Conservation (phyloP, 92 coral and sea anemone species). For the Anthopleura xanthogrammica region DNA sequence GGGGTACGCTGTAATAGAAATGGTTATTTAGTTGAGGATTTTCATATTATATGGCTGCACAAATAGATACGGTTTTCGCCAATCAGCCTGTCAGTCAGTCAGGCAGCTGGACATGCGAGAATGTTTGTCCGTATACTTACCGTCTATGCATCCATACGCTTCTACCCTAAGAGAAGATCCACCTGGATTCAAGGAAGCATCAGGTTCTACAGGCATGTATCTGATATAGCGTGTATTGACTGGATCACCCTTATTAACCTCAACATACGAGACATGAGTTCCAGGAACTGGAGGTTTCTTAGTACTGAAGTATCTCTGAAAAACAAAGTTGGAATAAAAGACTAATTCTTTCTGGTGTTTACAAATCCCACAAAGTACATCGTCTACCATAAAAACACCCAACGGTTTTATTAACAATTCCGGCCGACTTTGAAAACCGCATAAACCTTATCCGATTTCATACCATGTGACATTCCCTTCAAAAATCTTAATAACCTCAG, state of each 20-base stretch:
- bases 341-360: too few species aligned
- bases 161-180: constrained; percentile 29
- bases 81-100: too few species aligned
- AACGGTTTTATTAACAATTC: too few species aligned
- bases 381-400: too few species aligned
- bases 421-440: too few species aligned
- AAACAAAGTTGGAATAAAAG: neutral
- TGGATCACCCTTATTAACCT: constrained; percentile 14
- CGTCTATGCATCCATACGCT: constrained; percentile 32
- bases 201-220: constrained; percentile 19
- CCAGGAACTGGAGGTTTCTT: constrained; percentile 22
- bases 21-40: neutral
- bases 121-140: neutral
- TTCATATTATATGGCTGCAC: too few species aligned
- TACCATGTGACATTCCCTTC: too few species aligned
- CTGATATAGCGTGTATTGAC: constrained; percentile 26
- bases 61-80: too few species aligned
- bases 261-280: constrained; percentile 1
- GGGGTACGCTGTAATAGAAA: constrained; percentile 13
- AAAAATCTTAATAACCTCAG: too few species aligned
- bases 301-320: constrained; percentile 8
- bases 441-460: too few species aligned
- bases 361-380: too few species aligned
- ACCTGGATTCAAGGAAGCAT: constrained; percentile 1
- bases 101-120: neutral